Base-by-base conservation (phyloP, 1,140 invertebrate genomes). In the Calephelis virginiensis region DNA sequence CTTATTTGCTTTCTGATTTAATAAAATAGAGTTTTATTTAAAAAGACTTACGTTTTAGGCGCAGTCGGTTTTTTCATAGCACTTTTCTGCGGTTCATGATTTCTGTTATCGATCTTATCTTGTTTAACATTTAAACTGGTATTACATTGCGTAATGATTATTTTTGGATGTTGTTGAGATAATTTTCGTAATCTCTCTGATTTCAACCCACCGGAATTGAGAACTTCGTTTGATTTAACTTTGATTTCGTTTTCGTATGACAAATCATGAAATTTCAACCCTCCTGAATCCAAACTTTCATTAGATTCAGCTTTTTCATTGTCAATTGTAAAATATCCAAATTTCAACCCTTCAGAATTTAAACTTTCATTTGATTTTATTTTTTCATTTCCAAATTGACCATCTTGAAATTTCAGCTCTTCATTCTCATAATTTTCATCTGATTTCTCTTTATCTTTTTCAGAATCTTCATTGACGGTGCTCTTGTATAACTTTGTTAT, bases 131-230 rank as follows among this genome's bases (percentile, higher is more conserved):
- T 75, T 37, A 89, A 66, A 70, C 85, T 90, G 0, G 78, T 78
- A 68, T 76, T 82, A 65, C 88, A 89, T 46, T 88, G 78, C 0
- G 88, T 90, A 64, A 90, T 90, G 12, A 89, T 82, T 38, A 90
- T 90, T 63, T 85, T 90, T 6, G 88, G 88, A 14, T 89, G 46
- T 48, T 86, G 85, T 63, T 82, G 73, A 0, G 88, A 90, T 8
- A 90, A 60, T 63, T 80, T 84, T 10, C 85, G 74, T 11, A 89
- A 65, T 64, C 88, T 81, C n/a, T 82, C 79, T 2, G 85, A 88
- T 62, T 77, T 83, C 1, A 69, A 8, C 6, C 17, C 49, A 14
- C 6, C 13, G 14, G 49, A 77, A 12, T 75, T 70, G 8, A 79
- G 37, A 73, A 80, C 81, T 71, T 76, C 75, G 28, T 61, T 72